These are phyloP conservation scores for Aptenodytes forsteri DNA, from an alignment of 2,113 vertebrate species.

Conservation along the genomic window DNA sequence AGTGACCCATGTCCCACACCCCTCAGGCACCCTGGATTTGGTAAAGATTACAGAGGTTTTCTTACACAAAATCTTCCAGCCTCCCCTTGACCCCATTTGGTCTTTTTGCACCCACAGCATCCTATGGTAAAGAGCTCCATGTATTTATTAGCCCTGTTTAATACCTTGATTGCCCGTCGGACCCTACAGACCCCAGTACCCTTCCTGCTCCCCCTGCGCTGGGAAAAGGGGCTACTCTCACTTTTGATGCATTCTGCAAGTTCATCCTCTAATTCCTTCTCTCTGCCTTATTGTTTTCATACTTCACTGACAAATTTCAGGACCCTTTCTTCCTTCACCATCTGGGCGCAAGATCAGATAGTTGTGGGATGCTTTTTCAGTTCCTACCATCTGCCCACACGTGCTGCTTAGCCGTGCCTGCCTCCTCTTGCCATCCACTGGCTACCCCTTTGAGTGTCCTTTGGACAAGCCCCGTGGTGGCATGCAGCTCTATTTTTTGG, in stretches of 20 bases:
- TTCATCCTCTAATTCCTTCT: not conserved
- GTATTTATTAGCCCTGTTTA: not conserved
- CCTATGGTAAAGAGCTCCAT: not conserved
- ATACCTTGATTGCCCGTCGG: not conserved
- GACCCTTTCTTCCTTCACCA: not conserved
- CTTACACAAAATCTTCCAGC: not conserved
- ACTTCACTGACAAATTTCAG: not conserved
- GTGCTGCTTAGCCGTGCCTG: not conserved
- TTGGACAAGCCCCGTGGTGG: not conserved
- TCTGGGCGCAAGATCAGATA: not conserved
- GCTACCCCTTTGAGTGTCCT: not conserved
- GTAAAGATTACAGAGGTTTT: not conserved
- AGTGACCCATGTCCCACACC: not conserved
- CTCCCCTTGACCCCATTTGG: not conserved
- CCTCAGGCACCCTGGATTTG: not conserved
- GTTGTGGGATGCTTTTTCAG: not conserved
- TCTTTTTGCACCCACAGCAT: not conserved
- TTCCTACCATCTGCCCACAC: not conserved
- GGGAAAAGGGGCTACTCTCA: not conserved
- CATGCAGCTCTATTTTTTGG: not conserved
- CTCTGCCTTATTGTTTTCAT: not conserved
- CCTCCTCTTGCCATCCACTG: not conserved
- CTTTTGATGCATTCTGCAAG: not conserved
- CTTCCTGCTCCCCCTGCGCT: not conserved
- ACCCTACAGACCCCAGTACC: not conserved